These are phyloP conservation scores for Geotrupes spiniger DNA, from an alignment of 2,888 invertebrate species.

Conservation along the genomic window DNA sequence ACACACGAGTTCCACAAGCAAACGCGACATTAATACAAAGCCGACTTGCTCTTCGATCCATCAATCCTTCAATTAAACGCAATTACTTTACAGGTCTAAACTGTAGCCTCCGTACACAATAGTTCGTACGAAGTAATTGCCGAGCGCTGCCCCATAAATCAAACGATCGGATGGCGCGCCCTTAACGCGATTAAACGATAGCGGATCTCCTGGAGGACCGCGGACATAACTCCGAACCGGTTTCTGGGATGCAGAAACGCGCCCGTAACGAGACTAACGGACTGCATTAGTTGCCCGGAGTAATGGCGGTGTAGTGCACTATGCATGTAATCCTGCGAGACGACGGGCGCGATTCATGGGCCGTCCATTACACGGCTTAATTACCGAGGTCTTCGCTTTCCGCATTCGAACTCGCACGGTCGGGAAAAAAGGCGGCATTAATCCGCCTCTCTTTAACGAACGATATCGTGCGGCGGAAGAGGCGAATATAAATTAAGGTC, in stretches of 20 bases:
- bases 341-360: not conserved
- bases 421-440: slow-evolving; percentile 1
- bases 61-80: slow-evolving; percentile 4
- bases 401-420: not conserved
- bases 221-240: no score
- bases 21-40: no score
- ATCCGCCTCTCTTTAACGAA: slow-evolving; percentile 1
- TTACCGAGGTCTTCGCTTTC: no score
- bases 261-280: no score
- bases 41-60: not conserved
- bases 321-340: slow-evolving; percentile 3
- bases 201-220: slow-evolving; percentile 1
- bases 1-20: no score
- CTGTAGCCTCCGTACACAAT: no score
- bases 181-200: slow-evolving; percentile 3
- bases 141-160: slow-evolving; percentile 1
- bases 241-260: no score
- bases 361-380: not conserved
- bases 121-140: no score
- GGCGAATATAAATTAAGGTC: slow-evolving; percentile 1
- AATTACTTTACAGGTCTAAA: slow-evolving; percentile 2
- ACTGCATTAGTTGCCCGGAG: no score
- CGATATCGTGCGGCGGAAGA: not conserved
- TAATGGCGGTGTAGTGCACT: no score
- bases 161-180: not conserved